These are phyloP conservation scores for Patella vulgata DNA, from an alignment of 1,140 invertebrate species.

Conservation along the genomic window DNA sequence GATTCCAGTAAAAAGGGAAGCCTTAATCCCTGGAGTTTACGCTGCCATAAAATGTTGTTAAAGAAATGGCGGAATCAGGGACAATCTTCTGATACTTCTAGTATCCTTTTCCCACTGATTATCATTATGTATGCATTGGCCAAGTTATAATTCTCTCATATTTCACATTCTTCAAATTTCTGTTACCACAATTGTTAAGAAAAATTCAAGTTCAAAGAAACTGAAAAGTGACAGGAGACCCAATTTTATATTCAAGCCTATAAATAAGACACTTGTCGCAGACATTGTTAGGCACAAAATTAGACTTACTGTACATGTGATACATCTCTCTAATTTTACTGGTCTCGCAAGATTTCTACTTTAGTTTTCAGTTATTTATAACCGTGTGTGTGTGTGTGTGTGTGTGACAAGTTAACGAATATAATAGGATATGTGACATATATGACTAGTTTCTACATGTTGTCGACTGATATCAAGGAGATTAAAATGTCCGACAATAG, in stretches of 20 bases:
- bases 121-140: not conserved
- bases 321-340: not conserved
- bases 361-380: too few species aligned
- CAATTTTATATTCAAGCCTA: not conserved
- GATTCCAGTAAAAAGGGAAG: constrained; percentile 37
- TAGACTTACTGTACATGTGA: not conserved
- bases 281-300: too few species aligned
- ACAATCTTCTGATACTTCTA: constrained; percentile 62
- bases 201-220: not conserved
- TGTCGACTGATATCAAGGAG: too few species aligned
- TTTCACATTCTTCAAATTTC: not conserved
- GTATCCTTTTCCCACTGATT: constrained; percentile 41
- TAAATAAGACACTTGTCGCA: not conserved
- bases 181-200: not conserved
- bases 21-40: constrained; percentile 72
- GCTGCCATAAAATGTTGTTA: constrained; percentile 70
- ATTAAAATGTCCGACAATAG: too few species aligned
- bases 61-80: constrained; percentile 72
- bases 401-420: too few species aligned
- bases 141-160: not conserved
- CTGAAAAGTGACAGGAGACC: not conserved
- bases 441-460: too few species aligned
- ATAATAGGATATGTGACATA: too few species aligned
- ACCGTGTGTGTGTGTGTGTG: too few species aligned
- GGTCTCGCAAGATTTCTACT: too few species aligned